These are phyloP conservation scores for Nephila pilipes DNA, from an alignment of 1,140 invertebrate genomes.

Conservation along the genomic window DNA sequence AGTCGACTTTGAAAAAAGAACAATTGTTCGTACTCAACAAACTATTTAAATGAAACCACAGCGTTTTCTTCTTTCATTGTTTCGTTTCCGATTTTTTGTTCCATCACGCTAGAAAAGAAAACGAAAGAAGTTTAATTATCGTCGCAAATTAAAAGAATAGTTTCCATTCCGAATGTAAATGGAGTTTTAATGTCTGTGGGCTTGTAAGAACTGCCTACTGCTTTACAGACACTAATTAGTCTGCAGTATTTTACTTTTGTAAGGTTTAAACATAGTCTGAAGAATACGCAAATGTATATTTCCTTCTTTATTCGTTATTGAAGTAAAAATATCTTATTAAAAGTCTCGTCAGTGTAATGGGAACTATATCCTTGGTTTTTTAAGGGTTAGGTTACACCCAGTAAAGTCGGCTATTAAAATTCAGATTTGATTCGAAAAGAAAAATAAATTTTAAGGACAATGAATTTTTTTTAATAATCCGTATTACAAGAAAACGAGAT, in stretches of 20 bases:
- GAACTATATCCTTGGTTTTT: too few species aligned
- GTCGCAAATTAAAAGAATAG: constrained; percentile 15
- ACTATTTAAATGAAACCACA: not conserved
- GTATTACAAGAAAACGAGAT: too few species aligned
- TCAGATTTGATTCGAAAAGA: too few species aligned
- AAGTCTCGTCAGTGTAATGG: too few species aligned
- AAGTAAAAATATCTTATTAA: too few species aligned
- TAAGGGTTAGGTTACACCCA: too few species aligned
- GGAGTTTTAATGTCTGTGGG: constrained; percentile 17
- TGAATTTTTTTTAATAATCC: too few species aligned
- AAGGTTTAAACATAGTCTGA: not conserved
- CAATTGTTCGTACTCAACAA: not conserved
- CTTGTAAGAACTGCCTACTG: not conserved
- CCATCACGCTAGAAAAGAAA: not conserved
- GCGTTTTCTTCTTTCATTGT: not conserved
- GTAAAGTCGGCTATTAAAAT: too few species aligned
- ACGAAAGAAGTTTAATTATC: not conserved
- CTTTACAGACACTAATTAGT: not conserved
- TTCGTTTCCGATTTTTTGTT: not conserved
- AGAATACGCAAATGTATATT: not conserved
- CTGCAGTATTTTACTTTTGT: not conserved
- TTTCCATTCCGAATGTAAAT: constrained; percentile 24
- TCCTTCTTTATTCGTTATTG: not conserved
- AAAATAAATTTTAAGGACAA: too few species aligned
- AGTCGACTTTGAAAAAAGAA: not conserved